These are phyloP conservation scores for Anabas testudineus DNA, from an alignment of 2,797 vertebrate genomes.

Conservation along the genomic window DNA sequence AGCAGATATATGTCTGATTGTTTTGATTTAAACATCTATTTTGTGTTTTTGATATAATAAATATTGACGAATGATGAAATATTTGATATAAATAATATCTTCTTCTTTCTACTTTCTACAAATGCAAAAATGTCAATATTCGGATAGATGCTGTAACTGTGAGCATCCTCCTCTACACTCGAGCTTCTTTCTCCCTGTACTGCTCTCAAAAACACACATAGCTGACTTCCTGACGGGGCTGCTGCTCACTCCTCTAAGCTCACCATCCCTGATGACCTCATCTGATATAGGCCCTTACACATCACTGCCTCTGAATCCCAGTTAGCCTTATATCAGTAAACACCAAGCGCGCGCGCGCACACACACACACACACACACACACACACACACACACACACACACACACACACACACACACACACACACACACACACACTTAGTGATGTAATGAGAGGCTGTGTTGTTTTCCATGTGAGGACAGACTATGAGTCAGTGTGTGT, in stretches of 20 bases:
- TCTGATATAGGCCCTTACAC: conserved; percentile 68
- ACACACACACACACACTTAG: conserved; percentile 34
- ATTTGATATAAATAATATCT: too few species aligned
- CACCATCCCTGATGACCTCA: conserved; percentile 60
- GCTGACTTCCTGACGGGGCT: conserved; percentile 33
- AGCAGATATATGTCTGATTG: not conserved
- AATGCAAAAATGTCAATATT: conserved; percentile 29
- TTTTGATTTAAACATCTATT: not conserved
- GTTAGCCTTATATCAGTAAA: conserved; percentile 63
- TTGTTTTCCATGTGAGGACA: conserved; percentile 49
- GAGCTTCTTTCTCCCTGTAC: not conserved
- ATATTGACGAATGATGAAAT: conserved; percentile 6
- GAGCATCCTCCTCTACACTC: conserved; percentile 9
- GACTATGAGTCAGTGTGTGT: conserved; percentile 66
- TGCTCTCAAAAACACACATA: conserved; percentile 29
- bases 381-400: conserved; percentile 12
- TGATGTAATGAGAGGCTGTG: conserved; percentile 48
- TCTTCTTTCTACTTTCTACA: not conserved
- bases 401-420: conserved; percentile 8
- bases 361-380: conserved; percentile 20
- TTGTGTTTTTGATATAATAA: not conserved
- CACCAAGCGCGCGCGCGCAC: conserved; percentile 36
- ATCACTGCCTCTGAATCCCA: conserved; percentile 59
- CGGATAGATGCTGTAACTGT: conserved; percentile 28
- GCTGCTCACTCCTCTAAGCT: conserved; percentile 42